Conservation (phyloP, 2,113 vertebrate species). For the Oriolus oriolus region DNA sequence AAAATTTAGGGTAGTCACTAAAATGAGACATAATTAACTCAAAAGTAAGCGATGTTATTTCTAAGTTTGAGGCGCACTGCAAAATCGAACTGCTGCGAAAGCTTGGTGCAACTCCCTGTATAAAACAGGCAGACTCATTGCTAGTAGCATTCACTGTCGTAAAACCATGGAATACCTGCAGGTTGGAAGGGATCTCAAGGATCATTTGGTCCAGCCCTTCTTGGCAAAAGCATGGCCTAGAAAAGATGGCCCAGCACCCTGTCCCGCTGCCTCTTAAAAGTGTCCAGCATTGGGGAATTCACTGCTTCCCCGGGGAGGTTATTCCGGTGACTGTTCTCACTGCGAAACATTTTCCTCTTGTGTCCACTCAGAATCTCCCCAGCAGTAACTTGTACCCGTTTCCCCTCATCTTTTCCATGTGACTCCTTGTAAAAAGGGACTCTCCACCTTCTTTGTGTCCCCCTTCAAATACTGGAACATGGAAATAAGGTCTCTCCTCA, state of each 20-base stretch:
- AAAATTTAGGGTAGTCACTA: neutral
- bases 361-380: neutral
- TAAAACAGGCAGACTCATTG: neutral
- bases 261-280: neutral
- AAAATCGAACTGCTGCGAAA: neutral
- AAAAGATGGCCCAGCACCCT: neutral
- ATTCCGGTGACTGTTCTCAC: neutral
- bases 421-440: neutral
- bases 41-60: neutral
- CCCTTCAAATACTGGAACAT: neutral
- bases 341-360: neutral
- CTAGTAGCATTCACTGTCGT: neutral
- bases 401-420: rapidly evolving
- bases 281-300: neutral
- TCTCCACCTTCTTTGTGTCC: neutral
- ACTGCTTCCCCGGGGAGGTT: neutral
- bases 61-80: neutral
- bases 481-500: neutral
- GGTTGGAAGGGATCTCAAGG: neutral
- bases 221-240: neutral
- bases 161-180: neutral
- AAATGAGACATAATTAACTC: neutral
- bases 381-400: neutral
- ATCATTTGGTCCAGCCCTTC: neutral
- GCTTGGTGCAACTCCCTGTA: neutral